phyloP scores from a whole-genome alignment of 1,140 invertebrate genomes.

The Stegodyphus dumicola region DNA sequence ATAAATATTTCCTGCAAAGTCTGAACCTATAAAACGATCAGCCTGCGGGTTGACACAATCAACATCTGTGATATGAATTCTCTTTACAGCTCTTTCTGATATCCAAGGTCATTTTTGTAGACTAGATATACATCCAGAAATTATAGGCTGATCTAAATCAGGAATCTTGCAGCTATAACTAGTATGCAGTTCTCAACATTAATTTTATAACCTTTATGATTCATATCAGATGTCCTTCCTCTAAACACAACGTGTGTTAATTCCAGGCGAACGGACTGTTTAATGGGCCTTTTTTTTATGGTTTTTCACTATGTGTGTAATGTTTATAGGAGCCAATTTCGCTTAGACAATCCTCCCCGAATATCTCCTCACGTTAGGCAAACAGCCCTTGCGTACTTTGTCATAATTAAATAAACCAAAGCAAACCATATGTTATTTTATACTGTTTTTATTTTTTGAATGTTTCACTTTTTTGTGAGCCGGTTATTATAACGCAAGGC shows the following conservation, averaged over 20 bases:
- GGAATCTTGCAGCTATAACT: conserved; percentile 14
- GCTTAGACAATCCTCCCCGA: too few species aligned
- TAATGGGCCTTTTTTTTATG: too few species aligned
- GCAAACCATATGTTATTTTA: too few species aligned
- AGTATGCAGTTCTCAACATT: not conserved
- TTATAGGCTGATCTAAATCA: conserved; percentile 7
- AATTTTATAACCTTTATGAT: conserved; percentile 14
- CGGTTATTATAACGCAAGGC: too few species aligned
- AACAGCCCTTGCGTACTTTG: too few species aligned
- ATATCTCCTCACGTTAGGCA: too few species aligned
- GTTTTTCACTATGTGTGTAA: too few species aligned
- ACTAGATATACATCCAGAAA: conserved; percentile 10
- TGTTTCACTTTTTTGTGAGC: too few species aligned
- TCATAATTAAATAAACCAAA: too few species aligned
- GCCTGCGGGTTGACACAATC: not conserved
- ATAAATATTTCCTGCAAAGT: conserved; percentile 62
- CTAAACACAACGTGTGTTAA: conserved; percentile 17
- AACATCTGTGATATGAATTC: conserved; percentile 10
- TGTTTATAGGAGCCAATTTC: too few species aligned
- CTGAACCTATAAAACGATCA: conserved; percentile 3
- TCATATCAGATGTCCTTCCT: conserved; percentile 7
- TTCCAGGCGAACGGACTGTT: too few species aligned
- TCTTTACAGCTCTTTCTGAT: not conserved
- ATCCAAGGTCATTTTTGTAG: not conserved
- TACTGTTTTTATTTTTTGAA: too few species aligned